Conservation (phyloP, 2,888 invertebrate genomes). For the Cheilosia variabilis region DNA sequence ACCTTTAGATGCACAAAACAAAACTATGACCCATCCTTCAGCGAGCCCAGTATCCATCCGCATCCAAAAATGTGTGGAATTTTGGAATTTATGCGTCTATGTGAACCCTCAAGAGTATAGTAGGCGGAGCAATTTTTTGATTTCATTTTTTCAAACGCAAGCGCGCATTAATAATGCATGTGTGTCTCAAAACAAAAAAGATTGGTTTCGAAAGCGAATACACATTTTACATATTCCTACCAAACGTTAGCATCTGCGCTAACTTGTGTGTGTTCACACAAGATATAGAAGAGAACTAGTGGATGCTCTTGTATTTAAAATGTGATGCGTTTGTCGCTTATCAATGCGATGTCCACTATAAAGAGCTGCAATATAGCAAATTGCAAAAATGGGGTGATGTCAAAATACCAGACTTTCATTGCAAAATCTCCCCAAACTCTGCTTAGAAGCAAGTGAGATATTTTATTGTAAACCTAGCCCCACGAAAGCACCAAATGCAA, state of each 20-base stretch:
- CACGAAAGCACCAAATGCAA: slow-evolving; percentile 13
- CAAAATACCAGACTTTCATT: slow-evolving; percentile 15
- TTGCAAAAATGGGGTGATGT: slow-evolving; percentile 27
- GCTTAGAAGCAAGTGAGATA: slow-evolving; percentile 16
- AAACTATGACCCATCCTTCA: slow-evolving; percentile 42
- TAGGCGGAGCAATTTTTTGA: slow-evolving; percentile 82
- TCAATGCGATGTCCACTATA: slow-evolving; percentile 26
- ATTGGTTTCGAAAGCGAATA: slow-evolving; percentile 37
- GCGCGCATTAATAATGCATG: slow-evolving; percentile 82
- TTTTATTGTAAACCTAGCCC: not conserved
- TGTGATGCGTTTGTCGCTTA: slow-evolving; percentile 33
- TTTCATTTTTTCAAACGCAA: slow-evolving; percentile 82
- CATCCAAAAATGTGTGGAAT: slow-evolving; percentile 54
- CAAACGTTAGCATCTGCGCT: slow-evolving; percentile 39
- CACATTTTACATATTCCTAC: slow-evolving; percentile 37
- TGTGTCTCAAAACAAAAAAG: slow-evolving; percentile 47
- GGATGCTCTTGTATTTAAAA: slow-evolving; percentile 19
- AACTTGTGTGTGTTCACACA: slow-evolving; percentile 33
- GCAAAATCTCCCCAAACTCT: slow-evolving; percentile 23
- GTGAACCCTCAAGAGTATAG: slow-evolving; percentile 48
- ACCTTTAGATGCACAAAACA: slow-evolving; percentile 31
- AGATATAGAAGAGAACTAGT: slow-evolving; percentile 28
- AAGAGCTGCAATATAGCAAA: slow-evolving; percentile 22
- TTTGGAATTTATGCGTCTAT: slow-evolving; percentile 56
- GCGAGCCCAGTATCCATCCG: slow-evolving; percentile 1